Evolutionary conservation across 2,113 vertebrate genomes (phyloP), one percentile per base, ranked within the genome.

Genomic region (Callopanchax toddi): DNA sequence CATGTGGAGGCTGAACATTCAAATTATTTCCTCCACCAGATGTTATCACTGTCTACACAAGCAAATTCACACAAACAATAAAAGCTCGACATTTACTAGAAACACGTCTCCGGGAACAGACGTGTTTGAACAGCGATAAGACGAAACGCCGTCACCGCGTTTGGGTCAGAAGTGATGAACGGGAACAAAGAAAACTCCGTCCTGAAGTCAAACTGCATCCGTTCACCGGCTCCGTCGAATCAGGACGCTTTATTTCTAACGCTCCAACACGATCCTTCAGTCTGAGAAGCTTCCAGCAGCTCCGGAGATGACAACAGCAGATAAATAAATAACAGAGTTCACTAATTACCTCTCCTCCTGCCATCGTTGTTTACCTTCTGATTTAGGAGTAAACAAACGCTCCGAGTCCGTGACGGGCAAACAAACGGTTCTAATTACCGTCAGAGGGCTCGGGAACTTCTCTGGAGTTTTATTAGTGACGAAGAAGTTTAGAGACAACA

Each of bases 311-410:
- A n/a, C n/a, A n/a, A n/a, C n/a, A n/a, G n/a, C n/a, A n/a, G n/a
- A 17, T 45, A 20, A 71, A 82, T 68, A 71, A 53, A 43, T 54
- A 18, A 29, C 55, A n/a, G n/a, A n/a, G 57, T 71, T 62, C 76
- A 39, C 72, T 82, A 82, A 82, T 85, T 71, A 79, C 26, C 55
- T 50, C 65, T 25, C 60, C 68, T 56, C 8, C 21, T 15, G 49
- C 21, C 32, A 11, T 37, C 68, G 71, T 59, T 63, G 67, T 63
- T 69, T 67, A 71, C 71, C 63, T 60, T 68, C 42, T 74, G 63
- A 85, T 74, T 82, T 65, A 79, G 37, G 44, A 65, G 48, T 51
- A 69, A 68, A 79, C 62, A 61, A 61, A 63, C 43, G 52, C 13
- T 36, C 13, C 0, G 12, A 57, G 44, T 68, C 64, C 25, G 48